phyloP scores from a whole-genome alignment of 2,113 vertebrate genomes.

The Hyaena hyaena region DNA sequence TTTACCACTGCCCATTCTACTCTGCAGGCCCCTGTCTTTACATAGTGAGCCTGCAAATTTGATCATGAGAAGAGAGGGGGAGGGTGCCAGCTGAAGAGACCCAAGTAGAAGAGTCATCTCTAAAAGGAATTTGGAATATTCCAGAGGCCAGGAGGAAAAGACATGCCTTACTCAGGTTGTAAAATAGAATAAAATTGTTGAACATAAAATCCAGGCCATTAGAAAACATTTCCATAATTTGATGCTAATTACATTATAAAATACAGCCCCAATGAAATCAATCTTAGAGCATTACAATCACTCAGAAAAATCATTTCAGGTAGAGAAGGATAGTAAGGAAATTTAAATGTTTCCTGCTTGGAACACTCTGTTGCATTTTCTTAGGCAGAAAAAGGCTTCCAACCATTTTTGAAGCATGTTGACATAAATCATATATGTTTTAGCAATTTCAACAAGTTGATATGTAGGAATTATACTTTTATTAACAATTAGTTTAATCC shows the following conservation, averaged over 20 bases:
- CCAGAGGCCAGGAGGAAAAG: conserved; percentile 37
- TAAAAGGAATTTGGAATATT: conserved; percentile 58
- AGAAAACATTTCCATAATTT: conserved; percentile 56
- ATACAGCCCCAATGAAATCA: conserved; percentile 38
- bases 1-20: neutral
- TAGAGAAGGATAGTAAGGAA: neutral
- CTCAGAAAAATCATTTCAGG: conserved; percentile 47
- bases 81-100: neutral
- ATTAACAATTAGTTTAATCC: conserved; percentile 8
- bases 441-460: conserved; percentile 1
- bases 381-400: conserved; percentile 36
- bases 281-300: neutral
- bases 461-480: neutral
- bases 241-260: conserved; percentile 52
- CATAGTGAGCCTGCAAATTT: neutral
- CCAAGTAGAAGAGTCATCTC: conserved; percentile 22
- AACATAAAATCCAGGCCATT: conserved; percentile 45
- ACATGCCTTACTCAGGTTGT: neutral
- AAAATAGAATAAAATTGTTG: conserved; percentile 38
- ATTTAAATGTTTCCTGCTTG: conserved; percentile 43
- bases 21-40: neutral
- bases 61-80: neutral
- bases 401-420: neutral
- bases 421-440: neutral
- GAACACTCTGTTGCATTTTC: neutral